Percentiles rank a stretch among this genome's conserved stretches.
Conservation (phyloP, 2,797 vertebrate genomes). For the Chromobotia macracanthus region DNA sequence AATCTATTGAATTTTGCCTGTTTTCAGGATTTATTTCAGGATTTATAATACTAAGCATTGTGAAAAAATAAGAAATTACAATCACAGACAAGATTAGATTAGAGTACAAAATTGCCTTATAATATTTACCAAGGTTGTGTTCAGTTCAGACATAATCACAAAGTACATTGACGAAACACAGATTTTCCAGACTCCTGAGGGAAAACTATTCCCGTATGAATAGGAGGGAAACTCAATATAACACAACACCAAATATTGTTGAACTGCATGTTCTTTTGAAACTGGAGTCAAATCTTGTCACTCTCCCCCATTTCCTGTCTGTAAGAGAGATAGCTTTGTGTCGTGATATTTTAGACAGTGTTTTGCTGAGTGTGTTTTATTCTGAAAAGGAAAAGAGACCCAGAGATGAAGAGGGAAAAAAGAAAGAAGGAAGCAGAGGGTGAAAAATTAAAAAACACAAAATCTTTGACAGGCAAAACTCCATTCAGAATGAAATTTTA, state of each 20-base stretch:
- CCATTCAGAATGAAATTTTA: not conserved
- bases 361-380: slow-evolving; percentile 26
- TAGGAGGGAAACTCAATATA: not conserved
- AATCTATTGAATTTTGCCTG: not conserved
- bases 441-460: not conserved
- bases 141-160: not conserved
- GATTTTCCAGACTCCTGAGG: not conserved
- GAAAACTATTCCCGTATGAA: not conserved
- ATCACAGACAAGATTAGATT: too few species aligned
- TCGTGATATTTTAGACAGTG: slow-evolving; percentile 15
- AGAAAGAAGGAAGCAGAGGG: not conserved
- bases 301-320: not conserved
- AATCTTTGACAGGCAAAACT: not conserved
- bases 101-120: too few species aligned
- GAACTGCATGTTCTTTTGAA: slow-evolving; percentile 7
- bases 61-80: too few species aligned
- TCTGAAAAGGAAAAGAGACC: not conserved
- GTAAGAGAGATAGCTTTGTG: not conserved
- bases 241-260: slow-evolving; percentile 1
- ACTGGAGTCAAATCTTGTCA: not conserved
- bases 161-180: not conserved
- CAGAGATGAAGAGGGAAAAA: not conserved
- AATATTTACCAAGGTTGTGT: not conserved
- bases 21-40: not conserved
- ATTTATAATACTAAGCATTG: too few species aligned